Evolutionary conservation across 2,888 invertebrate genomes (phyloP), one percentile per base, ranked within the genome.

Genomic region (Xylophagus ater): DNA sequence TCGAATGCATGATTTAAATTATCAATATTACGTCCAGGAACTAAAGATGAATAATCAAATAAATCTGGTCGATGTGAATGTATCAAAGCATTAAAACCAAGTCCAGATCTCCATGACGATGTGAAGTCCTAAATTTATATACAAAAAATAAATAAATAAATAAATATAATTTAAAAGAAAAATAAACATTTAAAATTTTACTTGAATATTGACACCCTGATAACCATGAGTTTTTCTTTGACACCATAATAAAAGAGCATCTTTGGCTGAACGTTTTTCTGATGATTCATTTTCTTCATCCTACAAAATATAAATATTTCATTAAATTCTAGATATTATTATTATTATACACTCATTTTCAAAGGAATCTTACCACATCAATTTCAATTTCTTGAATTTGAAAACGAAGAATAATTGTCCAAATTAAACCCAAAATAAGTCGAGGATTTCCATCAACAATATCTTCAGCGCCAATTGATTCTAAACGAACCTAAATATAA

Each of bases 351-450:
- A n/a, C n/a, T n/a, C n/a, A n/a, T n/a, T n/a, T n/a, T n/a, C n/a
- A n/a, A n/a, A n/a, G n/a, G n/a, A 14, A 35, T 73, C 81, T 74
- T 59, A 88, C 88, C 62, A 92, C 90, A 66, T 93, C 92, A 53
- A 94, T 93, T 69, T 92, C 93, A 54, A 94, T 94, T 72, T 93
- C 93, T 67, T 94, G 96, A 54, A 98, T 98, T 74, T 97, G 96
- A 74, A 98, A 98, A 45, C 97, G 74, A 49, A 98, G 74, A 69
- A 98, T 98, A 58, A 98, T 98, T 44, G 97, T 98, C 97, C 97
- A 98, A 52, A 98, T 94, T 37, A 98, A 76, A 53, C 97, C 97
- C 48, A 98, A 78, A 61, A 97, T 98, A 48, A 98, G 75, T 34
- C 94, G 76, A 29, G 90, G 93, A 71, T 97, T 97, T 21, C 96